Evolutionary conservation across 2,797 vertebrate species (phyloP).

Genomic region (Sebastes itinus): DNA sequence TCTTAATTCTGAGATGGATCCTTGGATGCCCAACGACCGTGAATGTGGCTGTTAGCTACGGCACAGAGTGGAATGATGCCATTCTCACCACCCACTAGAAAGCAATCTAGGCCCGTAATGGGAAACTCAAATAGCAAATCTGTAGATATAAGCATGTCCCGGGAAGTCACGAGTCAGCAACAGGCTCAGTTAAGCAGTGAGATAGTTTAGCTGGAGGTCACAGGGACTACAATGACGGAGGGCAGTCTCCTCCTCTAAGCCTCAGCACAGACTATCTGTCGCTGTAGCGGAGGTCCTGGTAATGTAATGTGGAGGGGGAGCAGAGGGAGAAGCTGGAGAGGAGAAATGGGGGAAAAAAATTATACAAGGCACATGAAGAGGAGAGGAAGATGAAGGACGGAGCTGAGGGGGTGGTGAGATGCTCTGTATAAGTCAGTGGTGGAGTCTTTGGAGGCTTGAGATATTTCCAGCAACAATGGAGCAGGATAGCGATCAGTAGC

Average conservation of each 20-base stretch:
- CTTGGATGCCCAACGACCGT: slow-evolving; percentile 61
- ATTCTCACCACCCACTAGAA: slow-evolving; percentile 70
- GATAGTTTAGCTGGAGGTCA: slow-evolving; percentile 67
- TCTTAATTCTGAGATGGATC: slow-evolving; percentile 62
- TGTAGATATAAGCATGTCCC: slow-evolving; percentile 67
- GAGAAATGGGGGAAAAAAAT: not conserved
- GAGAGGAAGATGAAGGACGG: not conserved
- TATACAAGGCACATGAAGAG: not conserved
- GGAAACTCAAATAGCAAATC: slow-evolving; percentile 76
- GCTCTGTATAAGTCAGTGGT: not conserved
- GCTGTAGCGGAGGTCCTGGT: not conserved
- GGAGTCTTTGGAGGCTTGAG: slow-evolving; percentile 3
- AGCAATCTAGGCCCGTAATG: slow-evolving; percentile 76
- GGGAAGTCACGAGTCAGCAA: slow-evolving; percentile 70
- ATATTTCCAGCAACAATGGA: not conserved
- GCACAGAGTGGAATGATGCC: slow-evolving; percentile 62
- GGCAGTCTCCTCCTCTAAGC: slow-evolving; percentile 1
- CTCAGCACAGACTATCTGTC: slow-evolving; percentile 6
- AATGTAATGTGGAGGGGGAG: slow-evolving; percentile 14
- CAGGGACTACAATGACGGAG: slow-evolving; percentile 21
- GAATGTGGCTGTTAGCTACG: slow-evolving; percentile 63
- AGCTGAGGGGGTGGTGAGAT: slow-evolving; percentile 1
- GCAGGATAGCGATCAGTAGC: not conserved
- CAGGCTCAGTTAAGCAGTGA: slow-evolving; percentile 59
- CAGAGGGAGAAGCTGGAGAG: not conserved